Evolutionary conservation across 2,888 invertebrate species (phyloP).

Genomic region (Megaustenia siamemsis): DNA sequence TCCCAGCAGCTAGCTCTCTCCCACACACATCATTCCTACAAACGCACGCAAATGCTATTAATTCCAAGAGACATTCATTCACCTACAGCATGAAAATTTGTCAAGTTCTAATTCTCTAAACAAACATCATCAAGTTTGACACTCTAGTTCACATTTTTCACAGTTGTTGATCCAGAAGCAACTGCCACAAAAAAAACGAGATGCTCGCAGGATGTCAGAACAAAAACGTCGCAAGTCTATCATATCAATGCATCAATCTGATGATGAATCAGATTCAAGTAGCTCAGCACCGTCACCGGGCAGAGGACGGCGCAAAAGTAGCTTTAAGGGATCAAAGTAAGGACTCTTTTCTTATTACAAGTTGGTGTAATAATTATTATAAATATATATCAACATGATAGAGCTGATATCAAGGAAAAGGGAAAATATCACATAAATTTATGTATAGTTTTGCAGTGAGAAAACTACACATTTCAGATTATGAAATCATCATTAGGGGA

Average conservation of each 20-base stretch:
- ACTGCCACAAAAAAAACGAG: conserved; percentile 68
- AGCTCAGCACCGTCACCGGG: conserved; percentile 53
- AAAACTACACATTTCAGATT: too few relatives aligned
- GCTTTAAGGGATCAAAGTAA: conserved; percentile 44
- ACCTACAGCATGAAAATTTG: too few relatives aligned
- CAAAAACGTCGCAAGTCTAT: conserved; percentile 55
- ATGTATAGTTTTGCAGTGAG: too few relatives aligned
- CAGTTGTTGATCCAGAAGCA: conserved; percentile 76
- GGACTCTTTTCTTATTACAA: neutral
- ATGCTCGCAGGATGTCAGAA: conserved; percentile 55
- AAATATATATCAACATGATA: neutral
- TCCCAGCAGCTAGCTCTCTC: too few relatives aligned
- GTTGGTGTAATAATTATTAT: too few relatives aligned
- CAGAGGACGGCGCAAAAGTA: conserved; percentile 48
- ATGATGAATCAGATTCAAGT: conserved; percentile 57
- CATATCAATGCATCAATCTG: conserved; percentile 51
- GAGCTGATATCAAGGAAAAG: neutral
- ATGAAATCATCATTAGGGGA: too few relatives aligned
- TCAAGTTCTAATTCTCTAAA: too few relatives aligned
- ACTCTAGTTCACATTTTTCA: neutral
- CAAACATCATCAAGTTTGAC: too few relatives aligned
- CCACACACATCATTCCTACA: too few relatives aligned
- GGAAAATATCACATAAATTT: too few relatives aligned
- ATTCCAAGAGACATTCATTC: too few relatives aligned
- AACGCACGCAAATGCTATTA: too few relatives aligned